Conservation (phyloP, 2,113 vertebrate species). For the Parus major region DNA sequence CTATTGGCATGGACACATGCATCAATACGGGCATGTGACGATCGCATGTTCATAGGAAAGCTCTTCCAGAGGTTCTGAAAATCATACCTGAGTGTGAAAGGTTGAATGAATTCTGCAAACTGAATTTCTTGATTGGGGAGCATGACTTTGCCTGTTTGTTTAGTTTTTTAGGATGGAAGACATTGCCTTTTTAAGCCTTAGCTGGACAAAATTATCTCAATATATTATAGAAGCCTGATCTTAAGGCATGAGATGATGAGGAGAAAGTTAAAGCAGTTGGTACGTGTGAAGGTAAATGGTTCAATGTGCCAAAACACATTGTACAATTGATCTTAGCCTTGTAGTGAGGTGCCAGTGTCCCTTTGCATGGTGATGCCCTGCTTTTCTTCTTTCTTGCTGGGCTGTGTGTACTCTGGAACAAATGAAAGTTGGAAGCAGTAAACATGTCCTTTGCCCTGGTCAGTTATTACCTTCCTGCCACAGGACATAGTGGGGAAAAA, state of each 20-base stretch:
- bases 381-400: neutral
- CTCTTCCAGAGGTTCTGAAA: neutral
- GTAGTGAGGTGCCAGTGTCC: neutral
- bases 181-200: neutral
- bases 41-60: neutral
- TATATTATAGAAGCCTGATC: neutral
- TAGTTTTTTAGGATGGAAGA: neutral
- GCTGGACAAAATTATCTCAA: neutral
- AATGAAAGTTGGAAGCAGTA: neutral
- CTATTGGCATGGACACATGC: slow-evolving; percentile 1
- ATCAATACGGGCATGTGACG: slow-evolving; percentile 37
- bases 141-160: neutral
- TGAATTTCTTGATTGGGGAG: neutral
- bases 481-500: neutral
- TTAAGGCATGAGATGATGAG: neutral
- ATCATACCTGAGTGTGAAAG: neutral
- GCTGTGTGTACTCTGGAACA: neutral
- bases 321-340: neutral
- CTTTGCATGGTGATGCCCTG: neutral
- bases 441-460: slow-evolving; percentile 12
- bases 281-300: neutral
- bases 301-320: neutral
- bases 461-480: neutral
- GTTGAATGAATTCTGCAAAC: neutral
- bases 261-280: neutral